Conservation (phyloP, 2,888 invertebrate genomes). For the Ypsolopha sequella region DNA sequence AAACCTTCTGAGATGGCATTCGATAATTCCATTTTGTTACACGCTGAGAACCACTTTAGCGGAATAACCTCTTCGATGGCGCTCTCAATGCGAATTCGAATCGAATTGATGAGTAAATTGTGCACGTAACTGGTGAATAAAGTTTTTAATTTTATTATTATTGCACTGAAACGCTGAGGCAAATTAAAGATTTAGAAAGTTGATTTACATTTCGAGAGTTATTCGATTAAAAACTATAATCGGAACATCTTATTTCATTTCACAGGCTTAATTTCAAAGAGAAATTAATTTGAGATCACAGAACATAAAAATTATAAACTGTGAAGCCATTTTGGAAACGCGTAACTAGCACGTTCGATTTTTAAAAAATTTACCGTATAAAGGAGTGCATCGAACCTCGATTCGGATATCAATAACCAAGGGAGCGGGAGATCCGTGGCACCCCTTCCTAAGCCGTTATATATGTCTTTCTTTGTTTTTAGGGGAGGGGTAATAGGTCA, state of each 20-base stretch:
- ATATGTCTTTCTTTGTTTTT: background rate
- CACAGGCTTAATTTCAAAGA: background rate
- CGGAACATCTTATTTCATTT: constrained; percentile 20
- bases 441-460: background rate
- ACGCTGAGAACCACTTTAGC: constrained; percentile 42
- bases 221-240: constrained; percentile 12
- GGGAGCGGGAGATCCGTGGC: background rate
- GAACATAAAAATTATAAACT: constrained; percentile 14
- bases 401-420: constrained; percentile 25
- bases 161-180: background rate
- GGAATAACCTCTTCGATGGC: constrained; percentile 12
- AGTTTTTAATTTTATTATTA: constrained; percentile 23
- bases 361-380: constrained; percentile 50
- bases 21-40: constrained; percentile 33
- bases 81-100: background rate
- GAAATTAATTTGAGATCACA: constrained; percentile 17
- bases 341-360: constrained; percentile 48
- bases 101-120: background rate
- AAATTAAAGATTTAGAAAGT: background rate
- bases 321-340: constrained; percentile 45
- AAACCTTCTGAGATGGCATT: constrained; percentile 35
- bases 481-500: constrained; percentile 30
- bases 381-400: constrained; percentile 54
- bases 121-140: constrained; percentile 25
- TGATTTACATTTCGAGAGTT: background rate